Base-by-base conservation (phyloP, 2,888 invertebrate genomes). In the Meganola albula region DNA sequence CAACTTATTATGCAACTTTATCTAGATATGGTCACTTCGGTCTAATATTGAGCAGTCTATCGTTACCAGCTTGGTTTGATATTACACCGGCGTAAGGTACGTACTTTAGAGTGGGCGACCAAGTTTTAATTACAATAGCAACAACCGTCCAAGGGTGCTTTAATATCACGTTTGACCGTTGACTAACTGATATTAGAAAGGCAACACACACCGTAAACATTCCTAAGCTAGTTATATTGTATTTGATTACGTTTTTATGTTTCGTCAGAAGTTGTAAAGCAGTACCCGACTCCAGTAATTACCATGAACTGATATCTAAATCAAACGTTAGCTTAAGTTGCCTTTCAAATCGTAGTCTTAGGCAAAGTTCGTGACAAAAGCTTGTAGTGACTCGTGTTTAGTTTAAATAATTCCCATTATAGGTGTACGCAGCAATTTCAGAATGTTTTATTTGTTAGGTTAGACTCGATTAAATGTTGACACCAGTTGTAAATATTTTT, bases 111-210 rank as follows among this genome's bases (percentile, higher is more conserved):
- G n/a, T n/a, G n/a, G 42, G 43, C 44, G 43, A n/a, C n/a, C n/a
- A n/a, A n/a, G 41, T 33, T 34, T 40, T 46, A 16, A 40, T 42
- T 46, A 29, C 23, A 47, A 40, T 51, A 37, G 40, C 53, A 47
- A 39, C 38, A 34, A 44, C 35, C 34, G 52, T 46, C 55, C 48
- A 62, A 54, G 57, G 53, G 52, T 62, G 52, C 50, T 50, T 59
- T 55, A 47, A 49, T 56, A 54, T 57, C 53, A 58, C 53, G 47
- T 50, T 46, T 48, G 43, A 53, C 49, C 47, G 54, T 55, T 60
- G 53, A 63, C 53, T 61, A n/a, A n/a, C 53, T 49, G 51, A 62
- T 58, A 66, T 75, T 75, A 74, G 74, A 75, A 75, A 74, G 75
- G 74, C 61, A 63, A 59, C 53, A 68, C 45, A 66, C 58, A 61